Percentiles rank a stretch among this genome's conserved stretches.
Evolutionary conservation across 2,888 invertebrate genomes (phyloP).

Genomic region (Euzophera pinguis): DNA sequence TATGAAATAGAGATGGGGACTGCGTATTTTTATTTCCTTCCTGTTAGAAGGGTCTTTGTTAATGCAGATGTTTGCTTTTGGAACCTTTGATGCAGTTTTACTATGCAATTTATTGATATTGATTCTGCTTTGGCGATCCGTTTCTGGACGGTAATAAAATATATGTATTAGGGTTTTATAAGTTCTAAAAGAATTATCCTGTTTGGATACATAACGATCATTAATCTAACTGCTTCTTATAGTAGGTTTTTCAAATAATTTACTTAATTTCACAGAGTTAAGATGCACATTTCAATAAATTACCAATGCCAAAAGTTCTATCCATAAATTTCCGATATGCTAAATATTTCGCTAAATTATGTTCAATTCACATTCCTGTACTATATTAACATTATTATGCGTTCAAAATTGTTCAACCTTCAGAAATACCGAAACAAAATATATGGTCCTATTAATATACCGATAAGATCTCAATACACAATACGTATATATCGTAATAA

Average conservation of each 20-base stretch:
- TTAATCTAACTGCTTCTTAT: no score
- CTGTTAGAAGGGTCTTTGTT: slow-evolving; percentile 70
- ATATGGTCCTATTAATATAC: background rate
- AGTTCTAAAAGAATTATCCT: background rate
- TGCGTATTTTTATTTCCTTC: slow-evolving; percentile 53
- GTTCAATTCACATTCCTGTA: background rate
- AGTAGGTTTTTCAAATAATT: no score
- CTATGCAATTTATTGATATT: slow-evolving; percentile 20
- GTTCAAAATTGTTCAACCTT: background rate
- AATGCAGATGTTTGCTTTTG: slow-evolving; percentile 58
- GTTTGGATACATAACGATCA: no score
- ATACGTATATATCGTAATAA: slow-evolving; percentile 48
- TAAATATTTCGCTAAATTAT: background rate
- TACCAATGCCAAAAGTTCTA: background rate
- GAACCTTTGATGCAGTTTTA: slow-evolving; percentile 20
- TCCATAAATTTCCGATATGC: background rate
- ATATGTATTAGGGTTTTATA: background rate
- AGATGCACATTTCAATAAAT: no score
- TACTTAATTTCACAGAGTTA: background rate
- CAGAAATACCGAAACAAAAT: background rate
- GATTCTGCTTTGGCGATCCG: background rate
- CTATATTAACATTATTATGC: background rate
- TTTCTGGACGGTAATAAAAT: background rate
- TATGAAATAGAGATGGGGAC: slow-evolving; percentile 73
- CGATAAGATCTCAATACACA: slow-evolving; percentile 13